These are phyloP conservation scores for Augochlorella aurata DNA, from an alignment of 2,888 invertebrate species.

Conservation along the genomic window DNA sequence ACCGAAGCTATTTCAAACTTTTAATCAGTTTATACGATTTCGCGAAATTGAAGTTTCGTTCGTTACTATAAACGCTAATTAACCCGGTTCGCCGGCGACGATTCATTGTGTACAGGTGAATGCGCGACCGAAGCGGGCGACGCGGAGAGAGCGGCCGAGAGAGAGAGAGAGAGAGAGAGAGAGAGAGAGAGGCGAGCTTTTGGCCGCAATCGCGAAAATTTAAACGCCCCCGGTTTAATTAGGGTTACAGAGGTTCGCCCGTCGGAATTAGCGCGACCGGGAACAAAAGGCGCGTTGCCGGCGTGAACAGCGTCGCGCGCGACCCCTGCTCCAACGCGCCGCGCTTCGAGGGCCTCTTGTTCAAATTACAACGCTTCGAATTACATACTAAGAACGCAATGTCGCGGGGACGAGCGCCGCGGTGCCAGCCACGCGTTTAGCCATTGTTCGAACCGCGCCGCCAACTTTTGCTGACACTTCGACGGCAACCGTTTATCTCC, in stretches of 20 bases:
- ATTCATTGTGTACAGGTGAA: conserved; percentile 50
- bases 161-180: neutral
- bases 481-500: neutral
- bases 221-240: conserved; percentile 55
- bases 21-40: conserved; percentile 67
- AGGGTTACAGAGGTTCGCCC: conserved; percentile 50
- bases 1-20: conserved; percentile 54
- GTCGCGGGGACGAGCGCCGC: neutral
- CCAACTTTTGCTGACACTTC: neutral
- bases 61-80: conserved; percentile 61
- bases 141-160: neutral
- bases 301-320: neutral
- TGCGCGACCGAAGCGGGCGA: conserved; percentile 6
- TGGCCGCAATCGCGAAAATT: conserved; percentile 52
- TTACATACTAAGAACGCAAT: conserved; percentile 19
- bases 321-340: neutral
- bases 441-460: neutral
- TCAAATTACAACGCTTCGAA: conserved; percentile 43
- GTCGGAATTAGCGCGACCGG: conserved; percentile 42
- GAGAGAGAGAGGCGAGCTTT: conserved; percentile 9
- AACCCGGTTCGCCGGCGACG: conserved; percentile 53
- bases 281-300: conserved; percentile 29
- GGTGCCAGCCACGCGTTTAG: neutral
- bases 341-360: conserved; percentile 29
- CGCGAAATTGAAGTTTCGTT: conserved; percentile 57